These are phyloP conservation scores for Cynaeus angustus DNA, from an alignment of 2,888 invertebrate species.

Conservation along the genomic window DNA sequence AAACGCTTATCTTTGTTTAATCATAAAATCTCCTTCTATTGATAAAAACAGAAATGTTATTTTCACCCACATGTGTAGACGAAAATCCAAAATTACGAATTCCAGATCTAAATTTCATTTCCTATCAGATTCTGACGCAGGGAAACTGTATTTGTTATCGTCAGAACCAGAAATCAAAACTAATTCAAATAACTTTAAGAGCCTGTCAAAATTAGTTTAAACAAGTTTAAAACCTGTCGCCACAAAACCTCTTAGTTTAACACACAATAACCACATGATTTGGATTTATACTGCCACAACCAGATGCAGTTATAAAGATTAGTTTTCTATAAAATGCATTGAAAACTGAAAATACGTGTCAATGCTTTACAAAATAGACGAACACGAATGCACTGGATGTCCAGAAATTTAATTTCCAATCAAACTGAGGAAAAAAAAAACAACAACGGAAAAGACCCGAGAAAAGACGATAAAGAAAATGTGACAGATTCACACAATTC, in stretches of 20 bases:
- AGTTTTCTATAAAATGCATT: not conserved
- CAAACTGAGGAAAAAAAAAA: too few species aligned
- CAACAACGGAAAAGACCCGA: too few species aligned
- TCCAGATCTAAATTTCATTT: not conserved
- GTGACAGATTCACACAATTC: too few species aligned
- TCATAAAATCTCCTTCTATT: not conserved
- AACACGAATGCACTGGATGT: too few species aligned
- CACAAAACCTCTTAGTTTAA: not conserved
- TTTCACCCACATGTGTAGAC: not conserved
- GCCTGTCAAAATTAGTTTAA: not conserved
- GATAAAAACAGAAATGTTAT: not conserved
- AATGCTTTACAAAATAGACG: too few species aligned
- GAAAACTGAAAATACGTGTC: not conserved
- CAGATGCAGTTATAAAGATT: slow-evolving; percentile 1
- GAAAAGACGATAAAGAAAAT: too few species aligned
- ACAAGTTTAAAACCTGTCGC: not conserved
- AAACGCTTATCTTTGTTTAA: too few species aligned
- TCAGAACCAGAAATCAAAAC: not conserved
- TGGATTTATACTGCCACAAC: not conserved
- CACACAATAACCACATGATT: slow-evolving; percentile 1
- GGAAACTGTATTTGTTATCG: slow-evolving; percentile 1
- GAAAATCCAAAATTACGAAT: not conserved
- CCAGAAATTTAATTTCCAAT: too few species aligned
- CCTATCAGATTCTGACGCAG: slow-evolving; percentile 1
- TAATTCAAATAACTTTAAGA: not conserved